phyloP scores from a whole-genome alignment of 2,113 vertebrate genomes.

The Panthera tigris region DNA sequence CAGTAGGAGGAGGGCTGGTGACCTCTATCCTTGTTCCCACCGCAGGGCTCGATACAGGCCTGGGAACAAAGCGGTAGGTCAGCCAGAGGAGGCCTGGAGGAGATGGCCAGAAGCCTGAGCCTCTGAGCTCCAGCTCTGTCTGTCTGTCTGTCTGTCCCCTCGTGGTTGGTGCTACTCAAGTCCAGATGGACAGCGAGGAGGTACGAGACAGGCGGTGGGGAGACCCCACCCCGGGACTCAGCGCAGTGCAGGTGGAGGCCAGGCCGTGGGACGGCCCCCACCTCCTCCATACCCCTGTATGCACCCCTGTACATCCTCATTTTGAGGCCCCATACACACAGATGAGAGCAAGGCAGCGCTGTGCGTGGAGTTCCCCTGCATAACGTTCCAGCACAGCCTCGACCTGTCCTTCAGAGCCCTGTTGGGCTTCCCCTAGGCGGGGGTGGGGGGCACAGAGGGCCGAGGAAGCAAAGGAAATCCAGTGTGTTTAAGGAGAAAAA shows the following conservation, averaged over 20 bases:
- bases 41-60: not conserved
- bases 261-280: not conserved
- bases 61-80: not conserved
- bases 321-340: not conserved
- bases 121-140: not conserved
- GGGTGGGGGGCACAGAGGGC: not conserved
- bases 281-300: not conserved
- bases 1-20: rapidly evolving
- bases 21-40: not conserved
- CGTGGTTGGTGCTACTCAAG: not conserved
- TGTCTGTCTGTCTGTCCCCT: not conserved
- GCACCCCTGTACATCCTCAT: not conserved
- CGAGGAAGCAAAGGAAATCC: not conserved
- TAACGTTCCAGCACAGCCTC: not conserved
- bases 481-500: not conserved
- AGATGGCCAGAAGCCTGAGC: not conserved
- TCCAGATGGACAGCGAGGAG: not conserved
- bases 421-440: not conserved
- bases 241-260: not conserved
- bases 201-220: not conserved
- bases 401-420: not conserved
- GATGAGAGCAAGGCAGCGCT: not conserved
- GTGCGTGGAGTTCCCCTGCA: not conserved
- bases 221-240: not conserved
- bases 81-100: not conserved